Evolutionary conservation across 1,140 invertebrate species (phyloP).

Genomic region (Eumeta japonica): DNA sequence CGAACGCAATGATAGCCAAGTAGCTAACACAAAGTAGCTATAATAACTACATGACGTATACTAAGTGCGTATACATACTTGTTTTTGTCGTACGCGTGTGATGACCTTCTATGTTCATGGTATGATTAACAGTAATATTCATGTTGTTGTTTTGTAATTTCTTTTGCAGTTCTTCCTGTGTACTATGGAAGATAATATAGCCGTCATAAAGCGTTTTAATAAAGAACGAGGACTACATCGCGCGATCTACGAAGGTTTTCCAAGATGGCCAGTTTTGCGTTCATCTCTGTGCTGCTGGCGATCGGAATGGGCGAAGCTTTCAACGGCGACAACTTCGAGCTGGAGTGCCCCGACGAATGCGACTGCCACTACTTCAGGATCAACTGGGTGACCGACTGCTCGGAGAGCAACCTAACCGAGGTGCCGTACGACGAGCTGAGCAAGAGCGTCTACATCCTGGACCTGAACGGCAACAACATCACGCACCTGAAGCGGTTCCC

Average conservation of each 20-base stretch:
- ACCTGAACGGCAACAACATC: conserved; percentile 70
- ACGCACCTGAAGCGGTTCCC: conserved; percentile 62
- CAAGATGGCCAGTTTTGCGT: conserved; percentile 26
- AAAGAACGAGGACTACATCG: not conserved
- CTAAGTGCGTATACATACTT: no score
- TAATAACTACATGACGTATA: no score
- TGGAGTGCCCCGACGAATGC: conserved; percentile 70
- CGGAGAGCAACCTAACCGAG: conserved; percentile 70
- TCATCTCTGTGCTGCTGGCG: conserved; percentile 20
- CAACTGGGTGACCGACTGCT: conserved; percentile 76
- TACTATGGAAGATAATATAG: conserved; percentile 21
- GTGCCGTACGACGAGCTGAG: conserved; percentile 68
- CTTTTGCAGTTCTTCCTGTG: conserved; percentile 23
- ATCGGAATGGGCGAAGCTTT: conserved; percentile 28
- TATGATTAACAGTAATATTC: conserved; percentile 14
- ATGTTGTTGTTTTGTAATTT: conserved; percentile 4
- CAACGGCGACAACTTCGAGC: conserved; percentile 63
- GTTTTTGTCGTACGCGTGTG: not conserved
- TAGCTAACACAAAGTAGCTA: no score
- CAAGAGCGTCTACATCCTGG: conserved; percentile 68
- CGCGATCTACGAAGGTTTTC: conserved; percentile 8
- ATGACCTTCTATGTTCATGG: conserved; percentile 4
- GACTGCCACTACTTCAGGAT: conserved; percentile 75
- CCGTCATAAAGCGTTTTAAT: no score
- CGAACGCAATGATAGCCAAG: no score